Evolutionary conservation across 2,113 vertebrate species (phyloP).

Genomic region (Centropus unirufus): DNA sequence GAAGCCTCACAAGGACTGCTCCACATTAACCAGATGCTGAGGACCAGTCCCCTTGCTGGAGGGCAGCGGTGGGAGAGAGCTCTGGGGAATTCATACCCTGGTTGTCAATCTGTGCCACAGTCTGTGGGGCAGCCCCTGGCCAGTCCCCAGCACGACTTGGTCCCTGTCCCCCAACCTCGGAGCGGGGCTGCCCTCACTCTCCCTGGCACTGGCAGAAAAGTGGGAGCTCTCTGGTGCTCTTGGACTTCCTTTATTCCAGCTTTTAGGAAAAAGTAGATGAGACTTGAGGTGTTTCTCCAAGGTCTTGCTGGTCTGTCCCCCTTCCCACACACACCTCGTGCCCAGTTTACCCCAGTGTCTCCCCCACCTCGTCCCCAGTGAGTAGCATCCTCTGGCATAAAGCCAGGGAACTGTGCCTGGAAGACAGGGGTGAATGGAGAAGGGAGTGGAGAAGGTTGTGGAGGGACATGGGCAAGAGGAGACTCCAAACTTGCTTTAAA

Average conservation of each 20-base stretch:
- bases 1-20: background rate
- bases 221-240: background rate
- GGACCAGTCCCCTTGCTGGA: background rate
- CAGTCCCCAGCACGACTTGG: rapidly evolving
- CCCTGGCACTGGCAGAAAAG: rapidly evolving
- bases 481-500: background rate
- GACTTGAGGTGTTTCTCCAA: background rate
- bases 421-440: background rate
- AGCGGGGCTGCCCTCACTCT: background rate
- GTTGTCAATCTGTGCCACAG: rapidly evolving
- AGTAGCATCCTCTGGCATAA: background rate
- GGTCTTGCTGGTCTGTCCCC: background rate
- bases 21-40: background rate
- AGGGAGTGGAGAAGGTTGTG: background rate
- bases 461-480: background rate
- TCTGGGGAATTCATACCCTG: background rate
- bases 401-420: background rate
- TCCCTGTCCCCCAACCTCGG: background rate
- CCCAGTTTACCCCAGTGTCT: background rate
- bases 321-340: rapidly evolving
- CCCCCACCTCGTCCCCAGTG: background rate
- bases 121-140: background rate
- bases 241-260: background rate
- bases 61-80: rapidly evolving
- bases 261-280: background rate